Percentiles rank a stretch among this genome's conserved stretches.
These are phyloP conservation scores for Parasteatoda lunata DNA, from an alignment of 2,888 invertebrate species.

Conservation along the genomic window DNA sequence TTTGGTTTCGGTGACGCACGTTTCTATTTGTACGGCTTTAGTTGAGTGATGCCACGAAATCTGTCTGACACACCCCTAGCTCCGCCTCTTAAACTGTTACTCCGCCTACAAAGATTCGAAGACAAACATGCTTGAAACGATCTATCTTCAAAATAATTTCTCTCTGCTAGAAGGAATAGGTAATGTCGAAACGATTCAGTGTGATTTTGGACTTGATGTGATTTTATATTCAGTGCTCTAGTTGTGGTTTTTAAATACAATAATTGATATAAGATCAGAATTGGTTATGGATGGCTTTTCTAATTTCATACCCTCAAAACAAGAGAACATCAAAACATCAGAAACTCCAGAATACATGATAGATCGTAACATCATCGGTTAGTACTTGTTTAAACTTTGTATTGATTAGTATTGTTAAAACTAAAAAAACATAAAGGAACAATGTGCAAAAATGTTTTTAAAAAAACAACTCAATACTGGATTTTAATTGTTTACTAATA, in stretches of 20 bases:
- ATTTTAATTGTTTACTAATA: no score
- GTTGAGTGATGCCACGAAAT: not conserved
- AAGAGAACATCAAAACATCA: not conserved
- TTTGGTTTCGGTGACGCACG: not conserved
- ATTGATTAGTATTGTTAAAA: no score
- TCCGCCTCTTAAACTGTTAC: not conserved
- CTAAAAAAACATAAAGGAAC: no score
- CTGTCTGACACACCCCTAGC: not conserved
- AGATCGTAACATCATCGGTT: not conserved
- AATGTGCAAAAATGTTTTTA: no score
- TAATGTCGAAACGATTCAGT: not conserved
- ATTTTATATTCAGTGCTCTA: not conserved
- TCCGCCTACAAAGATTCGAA: not conserved
- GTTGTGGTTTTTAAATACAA: no score
- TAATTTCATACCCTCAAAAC: not conserved
- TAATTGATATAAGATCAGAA: no score
- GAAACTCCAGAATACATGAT: not conserved
- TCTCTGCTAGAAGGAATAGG: no score
- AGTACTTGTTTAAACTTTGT: not conserved
- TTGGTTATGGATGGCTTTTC: not conserved
- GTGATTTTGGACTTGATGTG: not conserved
- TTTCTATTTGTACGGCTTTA: not conserved
- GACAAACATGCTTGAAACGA: not conserved
- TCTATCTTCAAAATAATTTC: no score
- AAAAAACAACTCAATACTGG: no score